A percentile compares a stretch with the other conserved stretches of the same genome.
Conservation (phyloP, 2,888 invertebrate genomes). For the Timandra comae region DNA sequence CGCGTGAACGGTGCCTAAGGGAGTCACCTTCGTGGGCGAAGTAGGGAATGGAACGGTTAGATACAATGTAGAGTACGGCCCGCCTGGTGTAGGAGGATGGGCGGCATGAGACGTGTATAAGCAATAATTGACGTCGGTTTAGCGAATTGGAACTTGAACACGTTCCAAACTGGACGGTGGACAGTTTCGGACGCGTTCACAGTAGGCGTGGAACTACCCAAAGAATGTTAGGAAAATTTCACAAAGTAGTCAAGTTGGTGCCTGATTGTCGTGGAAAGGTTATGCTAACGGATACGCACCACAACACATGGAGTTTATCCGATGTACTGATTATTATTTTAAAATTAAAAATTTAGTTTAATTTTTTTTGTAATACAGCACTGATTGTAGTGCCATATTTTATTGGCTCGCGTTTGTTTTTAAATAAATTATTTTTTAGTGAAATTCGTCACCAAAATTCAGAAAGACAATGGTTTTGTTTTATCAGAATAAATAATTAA, state of each 20-base stretch:
- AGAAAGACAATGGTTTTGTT: slow-evolving; percentile 57
- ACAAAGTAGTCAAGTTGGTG: slow-evolving; percentile 69
- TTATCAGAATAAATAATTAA: slow-evolving; percentile 32
- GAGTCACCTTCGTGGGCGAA: slow-evolving; percentile 2
- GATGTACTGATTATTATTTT: slow-evolving; percentile 71
- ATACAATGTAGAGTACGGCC: no score
- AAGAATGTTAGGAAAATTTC: slow-evolving; percentile 61
- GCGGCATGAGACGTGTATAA: slow-evolving; percentile 1
- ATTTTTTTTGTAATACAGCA: slow-evolving; percentile 58
- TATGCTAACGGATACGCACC: slow-evolving; percentile 39
- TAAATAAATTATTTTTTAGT: slow-evolving; percentile 56
- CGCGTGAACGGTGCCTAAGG: slow-evolving; percentile 39
- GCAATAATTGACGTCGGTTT: no score
- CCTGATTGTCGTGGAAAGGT: slow-evolving; percentile 60
- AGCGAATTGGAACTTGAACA: slow-evolving; percentile 6
- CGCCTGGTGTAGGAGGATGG: no score
- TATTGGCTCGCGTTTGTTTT: slow-evolving; percentile 63
- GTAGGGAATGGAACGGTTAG: not conserved
- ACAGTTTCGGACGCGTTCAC: slow-evolving; percentile 24
- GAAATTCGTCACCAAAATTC: slow-evolving; percentile 73
- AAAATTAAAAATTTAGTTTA: slow-evolving; percentile 56
- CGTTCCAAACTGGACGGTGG: not conserved
- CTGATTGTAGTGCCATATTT: slow-evolving; percentile 73
- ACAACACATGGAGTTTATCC: slow-evolving; percentile 53
- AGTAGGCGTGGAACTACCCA: slow-evolving; percentile 35